Conservation (phyloP, 2,113 vertebrate genomes). For the Python bivittatus region DNA sequence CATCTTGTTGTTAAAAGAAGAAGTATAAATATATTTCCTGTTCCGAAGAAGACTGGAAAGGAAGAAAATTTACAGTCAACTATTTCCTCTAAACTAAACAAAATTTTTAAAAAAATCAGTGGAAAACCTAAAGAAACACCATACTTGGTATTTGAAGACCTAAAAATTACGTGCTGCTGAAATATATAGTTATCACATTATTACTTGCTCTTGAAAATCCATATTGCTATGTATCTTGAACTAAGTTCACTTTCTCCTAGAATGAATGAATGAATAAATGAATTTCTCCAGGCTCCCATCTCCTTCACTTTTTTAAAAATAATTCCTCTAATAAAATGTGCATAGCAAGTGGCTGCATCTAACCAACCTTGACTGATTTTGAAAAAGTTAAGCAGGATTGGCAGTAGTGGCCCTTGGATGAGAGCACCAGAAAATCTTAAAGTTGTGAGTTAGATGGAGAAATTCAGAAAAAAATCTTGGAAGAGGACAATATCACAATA, state of each 20-base stretch:
- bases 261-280: not conserved
- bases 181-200: not conserved
- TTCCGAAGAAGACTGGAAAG: not conserved
- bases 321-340: not conserved
- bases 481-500: not conserved
- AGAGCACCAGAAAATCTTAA: not conserved
- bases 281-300: not conserved
- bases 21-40: conserved; percentile 7
- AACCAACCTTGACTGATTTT: not conserved
- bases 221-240: not conserved
- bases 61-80: not conserved
- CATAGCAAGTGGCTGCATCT: not conserved
- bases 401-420: not conserved
- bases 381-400: not conserved
- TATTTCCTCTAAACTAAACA: conserved; percentile 10
- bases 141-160: not conserved
- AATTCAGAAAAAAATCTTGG: not conserved
- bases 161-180: conserved; percentile 14
- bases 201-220: not conserved
- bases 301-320: not conserved
- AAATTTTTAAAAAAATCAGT: not conserved
- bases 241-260: not conserved
- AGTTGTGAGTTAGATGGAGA: not conserved
- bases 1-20: conserved; percentile 1
- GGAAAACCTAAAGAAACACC: conserved; percentile 1